These are phyloP conservation scores for Tiaroga cobitis DNA, from an alignment of 2,797 vertebrate species.

Conservation along the genomic window DNA sequence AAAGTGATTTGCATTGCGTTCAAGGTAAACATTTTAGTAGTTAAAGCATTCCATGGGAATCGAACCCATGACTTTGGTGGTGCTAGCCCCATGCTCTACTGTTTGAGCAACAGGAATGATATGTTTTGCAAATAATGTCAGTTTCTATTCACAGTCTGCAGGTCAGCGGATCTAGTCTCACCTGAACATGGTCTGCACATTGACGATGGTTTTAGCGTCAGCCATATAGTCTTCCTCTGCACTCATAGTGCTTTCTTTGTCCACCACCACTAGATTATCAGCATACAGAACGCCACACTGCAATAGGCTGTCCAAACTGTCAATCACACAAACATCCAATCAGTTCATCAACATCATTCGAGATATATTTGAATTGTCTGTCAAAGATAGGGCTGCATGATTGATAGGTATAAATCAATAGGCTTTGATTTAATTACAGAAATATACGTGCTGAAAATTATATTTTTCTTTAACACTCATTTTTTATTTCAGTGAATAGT, in stretches of 20 bases:
- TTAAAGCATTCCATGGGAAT: neutral
- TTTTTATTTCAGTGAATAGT: neutral
- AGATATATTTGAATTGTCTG: neutral
- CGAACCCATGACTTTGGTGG: neutral
- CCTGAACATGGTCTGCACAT: constrained; percentile 97
- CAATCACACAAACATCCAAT: constrained; percentile 47
- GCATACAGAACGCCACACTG: constrained; percentile 95
- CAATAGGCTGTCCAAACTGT: constrained; percentile 91
- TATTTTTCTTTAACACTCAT: neutral
- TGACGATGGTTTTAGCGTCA: constrained; percentile 95
- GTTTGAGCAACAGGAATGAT: neutral
- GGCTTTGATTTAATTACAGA: neutral
- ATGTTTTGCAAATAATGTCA: neutral
- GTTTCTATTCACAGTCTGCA: neutral
- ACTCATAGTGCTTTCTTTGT: constrained; percentile 97
- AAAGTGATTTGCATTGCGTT: neutral
- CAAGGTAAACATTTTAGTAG: neutral
- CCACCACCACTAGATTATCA: constrained; percentile 93
- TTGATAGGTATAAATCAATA: neutral
- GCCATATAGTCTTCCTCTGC: constrained; percentile 97
- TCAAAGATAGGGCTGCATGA: neutral
- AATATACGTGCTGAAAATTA: neutral
- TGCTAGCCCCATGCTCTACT: neutral
- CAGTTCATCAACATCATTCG: neutral
- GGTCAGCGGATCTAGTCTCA: constrained; percentile 55